phyloP scores from a whole-genome alignment of 2,113 vertebrate species.

The Steatornis caripensis region DNA sequence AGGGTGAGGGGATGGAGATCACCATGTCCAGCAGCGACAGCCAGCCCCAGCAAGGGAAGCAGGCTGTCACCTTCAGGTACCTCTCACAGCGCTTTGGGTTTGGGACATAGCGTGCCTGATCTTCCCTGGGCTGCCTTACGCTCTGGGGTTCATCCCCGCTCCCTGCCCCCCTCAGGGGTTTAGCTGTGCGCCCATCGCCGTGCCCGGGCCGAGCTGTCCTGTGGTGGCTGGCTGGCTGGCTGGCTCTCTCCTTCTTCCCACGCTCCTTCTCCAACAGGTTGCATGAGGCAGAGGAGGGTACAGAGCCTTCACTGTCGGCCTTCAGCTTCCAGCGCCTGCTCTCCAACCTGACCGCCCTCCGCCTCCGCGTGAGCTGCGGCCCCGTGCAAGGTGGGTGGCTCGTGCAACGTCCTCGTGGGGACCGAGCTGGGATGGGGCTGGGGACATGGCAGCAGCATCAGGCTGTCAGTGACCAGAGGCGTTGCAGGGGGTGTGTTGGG shows the following conservation, averaged over 20 bases:
- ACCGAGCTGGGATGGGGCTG: background rate
- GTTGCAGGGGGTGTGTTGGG: no score
- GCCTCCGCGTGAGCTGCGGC: constrained; percentile 61
- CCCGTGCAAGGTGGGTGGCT: constrained; percentile 72
- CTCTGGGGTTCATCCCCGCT: background rate
- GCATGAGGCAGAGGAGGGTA: constrained; percentile 74
- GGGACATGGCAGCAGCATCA: accelerated
- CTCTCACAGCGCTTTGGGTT: accelerated
- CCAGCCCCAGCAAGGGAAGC: background rate
- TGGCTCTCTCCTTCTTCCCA: background rate
- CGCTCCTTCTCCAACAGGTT: constrained; percentile 65
- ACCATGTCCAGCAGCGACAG: constrained; percentile 3
- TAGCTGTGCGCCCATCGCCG: background rate
- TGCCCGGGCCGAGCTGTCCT: accelerated
- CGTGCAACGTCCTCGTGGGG: accelerated
- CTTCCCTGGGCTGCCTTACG: background rate
- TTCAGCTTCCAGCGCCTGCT: constrained; percentile 85
- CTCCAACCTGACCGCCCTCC: constrained; percentile 79
- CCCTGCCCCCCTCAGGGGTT: accelerated
- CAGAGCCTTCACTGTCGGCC: constrained; percentile 48
- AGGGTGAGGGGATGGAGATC: constrained; percentile 75
- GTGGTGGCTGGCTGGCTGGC: background rate
- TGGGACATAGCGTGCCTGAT: background rate
- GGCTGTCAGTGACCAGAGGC: accelerated
- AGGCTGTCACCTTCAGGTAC: constrained; percentile 72